phyloP scores from a whole-genome alignment of 1,140 invertebrate species.

The Saccostrea cuccullata region DNA sequence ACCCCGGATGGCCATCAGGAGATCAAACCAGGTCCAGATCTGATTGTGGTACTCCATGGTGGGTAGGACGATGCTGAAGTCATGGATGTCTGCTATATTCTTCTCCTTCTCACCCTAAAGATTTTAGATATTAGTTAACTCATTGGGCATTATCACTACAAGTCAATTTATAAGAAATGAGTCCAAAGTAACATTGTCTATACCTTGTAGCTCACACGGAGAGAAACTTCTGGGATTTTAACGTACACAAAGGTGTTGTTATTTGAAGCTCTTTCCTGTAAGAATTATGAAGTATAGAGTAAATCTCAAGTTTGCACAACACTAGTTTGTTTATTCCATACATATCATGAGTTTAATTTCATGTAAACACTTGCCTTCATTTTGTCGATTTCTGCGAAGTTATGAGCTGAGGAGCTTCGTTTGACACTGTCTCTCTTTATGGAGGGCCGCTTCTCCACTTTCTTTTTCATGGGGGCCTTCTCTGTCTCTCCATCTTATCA shows the following conservation, averaged over 20 bases:
- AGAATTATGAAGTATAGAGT: neutral
- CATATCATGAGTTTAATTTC: neutral
- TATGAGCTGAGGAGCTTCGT: conserved; percentile 63
- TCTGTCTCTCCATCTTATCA: conserved; percentile 69
- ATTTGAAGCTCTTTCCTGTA: conserved; percentile 95
- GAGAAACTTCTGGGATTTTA: conserved; percentile 96
- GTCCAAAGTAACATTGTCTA: neutral
- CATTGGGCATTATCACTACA: neutral
- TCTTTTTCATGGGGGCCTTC: conserved; percentile 59
- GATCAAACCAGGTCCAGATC: conserved; percentile 99
- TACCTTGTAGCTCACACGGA: conserved; percentile 94
- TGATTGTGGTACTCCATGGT: conserved; percentile 99
- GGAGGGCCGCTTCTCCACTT: conserved; percentile 64
- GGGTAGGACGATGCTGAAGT: conserved; percentile 95
- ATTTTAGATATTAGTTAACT: neutral
- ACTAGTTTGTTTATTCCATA: too few species aligned
- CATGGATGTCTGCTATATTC: conserved; percentile 96
- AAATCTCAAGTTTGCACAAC: too few species aligned
- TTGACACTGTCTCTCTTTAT: conserved; percentile 64
- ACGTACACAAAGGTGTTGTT: conserved; percentile 99
- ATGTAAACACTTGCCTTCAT: conserved; percentile 87
- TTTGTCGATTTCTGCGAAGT: conserved; percentile 96
- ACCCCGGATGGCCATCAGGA: conserved; percentile 95
- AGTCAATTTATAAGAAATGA: neutral
- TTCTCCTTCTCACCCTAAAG: conserved; percentile 96